Evolutionary conservation across 2,113 vertebrate species (phyloP).

Genomic region (Strix aluco): DNA sequence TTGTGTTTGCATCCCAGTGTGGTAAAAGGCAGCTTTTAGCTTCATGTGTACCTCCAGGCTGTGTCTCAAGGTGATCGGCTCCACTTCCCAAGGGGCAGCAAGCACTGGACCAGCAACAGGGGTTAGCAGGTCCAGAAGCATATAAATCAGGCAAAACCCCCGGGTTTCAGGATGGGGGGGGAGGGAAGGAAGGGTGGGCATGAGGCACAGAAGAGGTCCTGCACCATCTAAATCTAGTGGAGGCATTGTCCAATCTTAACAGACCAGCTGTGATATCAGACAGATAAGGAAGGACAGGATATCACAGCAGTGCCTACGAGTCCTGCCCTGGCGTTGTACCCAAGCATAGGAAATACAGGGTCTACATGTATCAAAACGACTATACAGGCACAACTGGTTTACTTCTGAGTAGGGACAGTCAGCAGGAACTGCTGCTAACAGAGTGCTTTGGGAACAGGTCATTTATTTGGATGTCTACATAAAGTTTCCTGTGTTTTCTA

Average conservation of each 20-base stretch:
- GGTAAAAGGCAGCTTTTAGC: neutral
- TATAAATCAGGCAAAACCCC: neutral
- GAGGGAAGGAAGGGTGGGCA: neutral
- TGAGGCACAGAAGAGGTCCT: neutral
- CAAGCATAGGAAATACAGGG: neutral
- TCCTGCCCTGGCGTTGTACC: neutral
- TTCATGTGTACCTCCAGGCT: rapidly evolving
- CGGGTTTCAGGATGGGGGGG: rapidly evolving
- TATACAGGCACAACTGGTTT: neutral
- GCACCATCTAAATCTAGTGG: neutral
- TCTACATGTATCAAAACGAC: neutral
- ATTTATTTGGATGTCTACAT: neutral
- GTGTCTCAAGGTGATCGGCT: neutral
- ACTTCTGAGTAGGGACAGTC: neutral
- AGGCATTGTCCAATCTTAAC: rapidly evolving
- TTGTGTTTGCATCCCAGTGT: neutral
- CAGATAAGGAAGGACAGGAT: neutral
- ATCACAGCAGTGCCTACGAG: rapidly evolving
- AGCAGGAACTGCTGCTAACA: neutral
- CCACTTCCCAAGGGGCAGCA: neutral
- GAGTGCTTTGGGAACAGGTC: neutral
- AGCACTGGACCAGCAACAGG: neutral
- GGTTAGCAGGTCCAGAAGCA: neutral
- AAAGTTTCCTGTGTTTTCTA: neutral
- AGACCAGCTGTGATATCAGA: neutral